Base-by-base conservation (phyloP, 2,113 vertebrate genomes). In the Microtus richardsoni region DNA sequence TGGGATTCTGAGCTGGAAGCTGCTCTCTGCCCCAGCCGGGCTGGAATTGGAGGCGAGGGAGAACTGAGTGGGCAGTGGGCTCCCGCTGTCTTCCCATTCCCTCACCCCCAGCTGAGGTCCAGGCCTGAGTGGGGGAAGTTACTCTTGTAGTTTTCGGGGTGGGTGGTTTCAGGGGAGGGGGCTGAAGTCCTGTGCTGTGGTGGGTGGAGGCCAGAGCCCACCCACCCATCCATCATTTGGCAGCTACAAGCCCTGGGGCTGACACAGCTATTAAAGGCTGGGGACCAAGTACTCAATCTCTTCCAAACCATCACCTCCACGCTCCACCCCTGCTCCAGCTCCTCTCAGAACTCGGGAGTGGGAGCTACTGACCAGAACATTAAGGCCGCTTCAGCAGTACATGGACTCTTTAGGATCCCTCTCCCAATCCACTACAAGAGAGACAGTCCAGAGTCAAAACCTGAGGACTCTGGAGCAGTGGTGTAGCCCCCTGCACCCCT, bases 261-360 rank as follows among this genome's bases (percentile, higher is more conserved):
- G 97, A 98, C 96, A 93, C 0, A 3, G 73, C 95, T 95, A 97
- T 98, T 97, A 97, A 73, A 96, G 95, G 93, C 82, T 91, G 49
- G 77, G 97, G 97, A 96, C 91, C 5, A 0, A 95, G 96, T 92
- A 60, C 95, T 96, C 96, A 97, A 91, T 98, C 96, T 97, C 96
- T 97, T 97, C 97, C 39, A 7, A 97, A 95, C 96, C 78, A 0
- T 96, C 93, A 41, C 93, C 97, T 83, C 78, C 86, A 88, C 10
- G 70, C 52, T 73, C 70, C 10, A 24, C 75, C 83, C 80, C 90
- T 47, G 64, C 82, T 44, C 49, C 41, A 73, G 77, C 54, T 91
- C 80, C 91, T 82, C 44, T 86, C 75, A 26, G 91, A 91, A 39
- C 85, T 75, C 49, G 39, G 90, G 88, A 88, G 49, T 82, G 71